Evolutionary conservation across 1,140 invertebrate species (phyloP).

Genomic region (Anoplophora glabripennis): DNA sequence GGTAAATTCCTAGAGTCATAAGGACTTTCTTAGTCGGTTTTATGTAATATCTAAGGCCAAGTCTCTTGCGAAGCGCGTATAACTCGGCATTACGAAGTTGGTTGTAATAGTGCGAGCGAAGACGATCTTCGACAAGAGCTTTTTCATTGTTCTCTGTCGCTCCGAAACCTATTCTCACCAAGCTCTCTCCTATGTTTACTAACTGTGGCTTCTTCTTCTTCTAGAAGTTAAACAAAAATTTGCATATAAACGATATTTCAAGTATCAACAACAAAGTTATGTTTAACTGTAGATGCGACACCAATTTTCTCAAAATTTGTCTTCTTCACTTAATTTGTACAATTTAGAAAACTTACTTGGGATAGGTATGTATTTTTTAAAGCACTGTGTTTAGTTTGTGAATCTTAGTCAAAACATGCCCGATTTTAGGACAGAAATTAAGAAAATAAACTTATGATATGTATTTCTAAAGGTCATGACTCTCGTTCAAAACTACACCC

Average conservation of each 20-base stretch:
- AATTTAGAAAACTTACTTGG: no score
- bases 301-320: not conserved
- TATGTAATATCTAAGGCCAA: conserved; percentile 53
- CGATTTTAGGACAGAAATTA: no score
- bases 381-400: no score
- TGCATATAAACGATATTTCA: not conserved
- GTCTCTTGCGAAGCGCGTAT: conserved; percentile 48
- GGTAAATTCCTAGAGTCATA: conserved; percentile 3
- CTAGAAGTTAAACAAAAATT: conserved; percentile 23
- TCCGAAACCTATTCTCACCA: conserved; percentile 53
- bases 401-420: no score
- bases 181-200: conserved; percentile 47
- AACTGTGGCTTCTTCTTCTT: conserved; percentile 25
- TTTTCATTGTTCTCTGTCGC: conserved; percentile 38
- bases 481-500: no score
- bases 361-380: no score
- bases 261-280: no score
- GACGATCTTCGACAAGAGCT: conserved; percentile 34
- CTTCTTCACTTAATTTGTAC: no score
- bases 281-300: not conserved
- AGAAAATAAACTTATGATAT: no score
- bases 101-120: conserved; percentile 43
- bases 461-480: no score
- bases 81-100: conserved; percentile 48
- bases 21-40: conserved; percentile 42